Evolutionary conservation across 2,113 vertebrate species (phyloP).

Genomic region (Colinus virginianus): DNA sequence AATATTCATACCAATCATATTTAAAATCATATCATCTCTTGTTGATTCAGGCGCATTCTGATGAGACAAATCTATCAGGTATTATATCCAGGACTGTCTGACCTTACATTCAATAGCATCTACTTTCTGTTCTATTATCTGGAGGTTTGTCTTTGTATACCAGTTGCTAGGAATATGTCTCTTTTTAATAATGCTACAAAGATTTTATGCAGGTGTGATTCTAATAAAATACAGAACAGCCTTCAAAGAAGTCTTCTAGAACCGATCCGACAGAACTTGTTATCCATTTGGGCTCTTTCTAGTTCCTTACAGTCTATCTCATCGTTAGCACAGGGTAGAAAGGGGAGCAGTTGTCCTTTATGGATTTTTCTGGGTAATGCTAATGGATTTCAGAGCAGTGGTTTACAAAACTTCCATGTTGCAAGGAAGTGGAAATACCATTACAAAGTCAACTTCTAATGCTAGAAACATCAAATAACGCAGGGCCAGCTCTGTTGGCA

Average conservation of each 20-base stretch:
- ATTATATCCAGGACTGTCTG: background rate
- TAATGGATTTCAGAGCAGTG: background rate
- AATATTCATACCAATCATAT: background rate
- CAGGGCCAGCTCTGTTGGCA: background rate
- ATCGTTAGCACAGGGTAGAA: background rate
- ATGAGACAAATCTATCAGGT: slow-evolving; percentile 2
- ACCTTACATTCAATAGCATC: background rate
- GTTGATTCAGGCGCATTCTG: slow-evolving; percentile 26
- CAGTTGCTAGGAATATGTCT: background rate
- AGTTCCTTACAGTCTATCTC: background rate
- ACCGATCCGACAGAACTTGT: background rate
- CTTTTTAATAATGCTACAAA: background rate
- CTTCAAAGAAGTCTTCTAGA: background rate
- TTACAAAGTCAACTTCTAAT: background rate
- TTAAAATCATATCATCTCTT: background rate
- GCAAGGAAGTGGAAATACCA: background rate
- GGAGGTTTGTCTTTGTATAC: background rate
- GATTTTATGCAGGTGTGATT: slow-evolving; percentile 14
- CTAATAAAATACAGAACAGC: background rate
- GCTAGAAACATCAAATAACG: background rate
- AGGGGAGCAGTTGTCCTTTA: background rate
- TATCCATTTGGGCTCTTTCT: background rate
- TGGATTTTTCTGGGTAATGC: background rate
- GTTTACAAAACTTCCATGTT: background rate
- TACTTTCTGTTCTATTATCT: slow-evolving; percentile 5